These are phyloP conservation scores for Plebejus melissa DNA, from an alignment of 2,888 invertebrate genomes.

Conservation along the genomic window DNA sequence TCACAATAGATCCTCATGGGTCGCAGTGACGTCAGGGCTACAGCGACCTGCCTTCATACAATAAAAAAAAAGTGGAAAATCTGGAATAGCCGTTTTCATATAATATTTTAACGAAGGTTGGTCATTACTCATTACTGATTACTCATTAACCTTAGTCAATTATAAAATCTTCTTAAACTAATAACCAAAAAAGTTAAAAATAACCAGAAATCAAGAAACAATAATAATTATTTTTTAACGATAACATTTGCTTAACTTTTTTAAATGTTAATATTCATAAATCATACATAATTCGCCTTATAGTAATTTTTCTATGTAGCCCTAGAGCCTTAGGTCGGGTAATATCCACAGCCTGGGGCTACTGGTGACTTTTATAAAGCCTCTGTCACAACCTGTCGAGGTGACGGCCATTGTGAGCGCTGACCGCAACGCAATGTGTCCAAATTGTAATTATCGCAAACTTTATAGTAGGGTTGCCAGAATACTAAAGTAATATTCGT, in stretches of 20 bases:
- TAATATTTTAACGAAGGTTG: background rate
- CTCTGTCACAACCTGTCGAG: conserved; percentile 21
- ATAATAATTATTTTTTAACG: background rate
- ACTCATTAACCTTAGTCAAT: background rate
- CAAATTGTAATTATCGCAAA: conserved; percentile 32
- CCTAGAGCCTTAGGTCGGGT: background rate
- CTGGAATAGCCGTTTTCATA: background rate
- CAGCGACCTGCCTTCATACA: too few relatives aligned
- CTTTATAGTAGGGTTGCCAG: background rate
- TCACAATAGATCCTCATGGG: too few relatives aligned
- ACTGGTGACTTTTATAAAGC: conserved; percentile 5
- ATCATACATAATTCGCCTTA: background rate
- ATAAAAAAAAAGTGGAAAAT: background rate
- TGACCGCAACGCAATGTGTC: conserved; percentile 46
- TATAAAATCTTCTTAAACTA: background rate
- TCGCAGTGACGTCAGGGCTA: too few relatives aligned
- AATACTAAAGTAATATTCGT: background rate
- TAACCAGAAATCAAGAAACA: too few relatives aligned
- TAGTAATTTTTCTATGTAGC: background rate
- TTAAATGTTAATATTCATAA: background rate
- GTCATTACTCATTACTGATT: background rate
- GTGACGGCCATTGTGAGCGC: conserved; percentile 40
- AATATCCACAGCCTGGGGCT: background rate
- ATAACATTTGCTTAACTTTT: background rate
- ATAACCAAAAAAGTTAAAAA: too few relatives aligned